phyloP scores from a whole-genome alignment of 37 sponge, comb jelly and placozoan species.

The Halisarca cf. caerulea region DNA sequence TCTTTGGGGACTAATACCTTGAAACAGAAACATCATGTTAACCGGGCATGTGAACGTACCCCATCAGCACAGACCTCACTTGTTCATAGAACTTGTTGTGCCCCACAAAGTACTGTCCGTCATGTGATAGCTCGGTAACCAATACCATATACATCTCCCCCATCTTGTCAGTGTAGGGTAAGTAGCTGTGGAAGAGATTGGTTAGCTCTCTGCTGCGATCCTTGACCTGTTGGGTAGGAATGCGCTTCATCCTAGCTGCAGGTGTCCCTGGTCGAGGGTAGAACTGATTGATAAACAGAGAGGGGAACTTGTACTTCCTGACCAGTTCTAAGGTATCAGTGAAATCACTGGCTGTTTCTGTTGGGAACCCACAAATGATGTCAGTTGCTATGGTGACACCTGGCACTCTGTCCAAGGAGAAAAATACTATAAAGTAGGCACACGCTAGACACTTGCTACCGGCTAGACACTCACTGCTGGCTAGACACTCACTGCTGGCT shows the following conservation, averaged over 20 bases:
- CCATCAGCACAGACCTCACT: conserved; percentile 28
- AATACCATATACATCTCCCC: conserved; percentile 73
- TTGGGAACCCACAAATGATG: conserved; percentile 98
- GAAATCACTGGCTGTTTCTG: conserved; percentile 93
- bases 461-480: too few species aligned
- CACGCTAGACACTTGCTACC: too few species aligned
- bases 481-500: too few species aligned
- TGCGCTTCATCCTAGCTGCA: conserved; percentile 89
- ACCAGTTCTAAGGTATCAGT: conserved; percentile 70
- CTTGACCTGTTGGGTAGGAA: conserved; percentile 87
- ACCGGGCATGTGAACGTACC: neutral
- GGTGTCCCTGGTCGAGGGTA: conserved; percentile 98
- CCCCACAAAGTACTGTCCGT: conserved; percentile 78
- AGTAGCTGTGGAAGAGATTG: conserved; percentile 82
- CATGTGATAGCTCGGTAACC: conserved; percentile 89
- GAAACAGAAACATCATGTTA: neutral
- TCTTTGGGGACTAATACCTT: conserved; percentile 76
- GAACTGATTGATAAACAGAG: conserved; percentile 99
- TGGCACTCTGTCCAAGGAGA: conserved; percentile 75
- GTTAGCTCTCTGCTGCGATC: conserved; percentile 41
- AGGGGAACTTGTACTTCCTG: conserved; percentile 83
- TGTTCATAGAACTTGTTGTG: conserved; percentile 97
- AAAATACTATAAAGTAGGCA: too few species aligned
- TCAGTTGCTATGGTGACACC: conserved; percentile 98
- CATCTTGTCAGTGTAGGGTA: conserved; percentile 64